Percentiles rank a stretch among this genome's conserved stretches.
These are phyloP conservation scores for Amblyornis subalaris DNA, from an alignment of 2,113 vertebrate species.

Conservation along the genomic window DNA sequence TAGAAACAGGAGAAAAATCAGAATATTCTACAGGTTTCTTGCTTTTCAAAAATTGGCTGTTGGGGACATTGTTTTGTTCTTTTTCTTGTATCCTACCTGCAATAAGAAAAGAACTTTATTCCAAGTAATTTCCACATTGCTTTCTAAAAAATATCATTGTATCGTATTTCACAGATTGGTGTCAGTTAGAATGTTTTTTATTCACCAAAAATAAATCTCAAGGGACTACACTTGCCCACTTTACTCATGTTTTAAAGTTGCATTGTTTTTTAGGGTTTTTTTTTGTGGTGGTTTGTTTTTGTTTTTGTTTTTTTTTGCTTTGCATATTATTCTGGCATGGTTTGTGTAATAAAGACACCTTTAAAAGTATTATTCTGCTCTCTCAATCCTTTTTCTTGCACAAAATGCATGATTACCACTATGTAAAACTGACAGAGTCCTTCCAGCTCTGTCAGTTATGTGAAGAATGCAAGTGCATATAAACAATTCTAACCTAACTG, in stretches of 20 bases:
- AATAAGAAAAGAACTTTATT: background rate
- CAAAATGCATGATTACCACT: background rate
- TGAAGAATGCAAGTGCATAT: background rate
- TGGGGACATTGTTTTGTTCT: background rate
- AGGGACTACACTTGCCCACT: background rate
- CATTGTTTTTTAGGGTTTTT: rapidly evolving
- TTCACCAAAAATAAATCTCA: background rate
- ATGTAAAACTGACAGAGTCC: background rate
- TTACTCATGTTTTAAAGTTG: background rate
- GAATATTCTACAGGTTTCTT: background rate
- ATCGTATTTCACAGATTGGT: background rate
- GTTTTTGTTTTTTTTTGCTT: background rate
- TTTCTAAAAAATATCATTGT: background rate
- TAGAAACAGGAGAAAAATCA: background rate
- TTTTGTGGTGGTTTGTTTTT: background rate
- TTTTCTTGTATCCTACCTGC: background rate
- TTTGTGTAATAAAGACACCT: background rate
- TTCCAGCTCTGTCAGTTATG: background rate
- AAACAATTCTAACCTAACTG: background rate
- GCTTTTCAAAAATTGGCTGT: background rate
- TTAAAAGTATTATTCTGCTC: background rate
- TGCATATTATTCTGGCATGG: background rate
- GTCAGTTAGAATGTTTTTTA: background rate
- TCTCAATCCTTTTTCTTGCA: background rate
- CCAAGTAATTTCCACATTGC: background rate